Conservation (phyloP, 2,888 invertebrate species). For the Agonopterix subpropinquella region DNA sequence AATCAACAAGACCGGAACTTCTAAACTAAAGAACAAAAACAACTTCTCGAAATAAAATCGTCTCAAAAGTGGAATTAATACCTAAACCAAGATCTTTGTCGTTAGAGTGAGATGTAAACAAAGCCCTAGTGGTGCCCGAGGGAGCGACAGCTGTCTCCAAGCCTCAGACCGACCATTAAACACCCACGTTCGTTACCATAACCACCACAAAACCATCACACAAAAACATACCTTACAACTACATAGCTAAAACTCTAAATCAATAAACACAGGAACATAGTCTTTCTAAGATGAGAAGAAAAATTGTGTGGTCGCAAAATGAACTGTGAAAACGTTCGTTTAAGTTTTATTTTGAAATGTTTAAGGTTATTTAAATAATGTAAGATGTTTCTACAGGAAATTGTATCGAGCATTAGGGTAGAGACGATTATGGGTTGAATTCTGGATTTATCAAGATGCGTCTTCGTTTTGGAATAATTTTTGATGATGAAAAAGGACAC, state of each 20-base stretch:
- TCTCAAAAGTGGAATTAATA: constrained; percentile 3
- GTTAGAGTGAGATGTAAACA: constrained; percentile 66
- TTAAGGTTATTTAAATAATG: constrained; percentile 2
- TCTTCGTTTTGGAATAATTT: not conserved
- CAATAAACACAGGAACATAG: constrained; percentile 2
- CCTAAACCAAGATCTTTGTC: constrained; percentile 42
- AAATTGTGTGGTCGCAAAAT: constrained; percentile 23
- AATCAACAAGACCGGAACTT: no score
- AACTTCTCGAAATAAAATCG: no score
- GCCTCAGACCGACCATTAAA: constrained; percentile 61
- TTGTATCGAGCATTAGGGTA: constrained; percentile 37
- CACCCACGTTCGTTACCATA: constrained; percentile 49
- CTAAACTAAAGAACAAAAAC: no score
- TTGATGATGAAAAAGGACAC: no score
- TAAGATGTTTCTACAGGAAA: constrained; percentile 31
- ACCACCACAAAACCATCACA: constrained; percentile 17
- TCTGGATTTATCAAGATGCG: constrained; percentile 20
- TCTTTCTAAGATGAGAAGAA: constrained; percentile 3
- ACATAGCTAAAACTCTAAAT: constrained; percentile 11
- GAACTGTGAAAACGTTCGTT: constrained; percentile 20
- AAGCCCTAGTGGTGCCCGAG: constrained; percentile 57
- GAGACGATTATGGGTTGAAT: constrained; percentile 30
- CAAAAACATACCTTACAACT: constrained; percentile 22
- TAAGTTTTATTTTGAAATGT: constrained; percentile 24
- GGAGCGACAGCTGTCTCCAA: constrained; percentile 70